Base-by-base conservation (phyloP, 2,797 vertebrate species). In the Chromobotia macracanthus region DNA sequence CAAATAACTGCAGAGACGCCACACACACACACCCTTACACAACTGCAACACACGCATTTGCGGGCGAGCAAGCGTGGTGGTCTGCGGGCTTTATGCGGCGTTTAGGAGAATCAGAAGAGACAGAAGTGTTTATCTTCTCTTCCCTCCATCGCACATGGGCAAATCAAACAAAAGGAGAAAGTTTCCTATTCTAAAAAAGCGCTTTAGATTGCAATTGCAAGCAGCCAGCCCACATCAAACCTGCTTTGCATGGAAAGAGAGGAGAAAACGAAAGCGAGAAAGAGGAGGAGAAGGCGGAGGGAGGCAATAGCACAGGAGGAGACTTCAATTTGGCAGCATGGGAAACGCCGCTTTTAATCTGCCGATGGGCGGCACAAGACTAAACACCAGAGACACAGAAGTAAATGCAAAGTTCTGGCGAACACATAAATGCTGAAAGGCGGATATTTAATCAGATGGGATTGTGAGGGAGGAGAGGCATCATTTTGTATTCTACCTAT, bases 311-410 rank as follows among this genome's bases (percentile, higher is more conserved):
- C 78, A 46, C 60, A 70, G 67, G 77, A 53, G 81, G 48, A 55
- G 55, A 44, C 75, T 80, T 76, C 66, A 77, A 84, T 87, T 86
- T 77, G 51, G 53, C 78, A 81, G 74, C 60, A 82, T 58, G 28
- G 79, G 83, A 77, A 76, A 77, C 65, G 85, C 71, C 82, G 79
- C 63, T 83, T 89, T 86, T 68, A 85, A 84, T 88, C 66, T 83
- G 23, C 56, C n/a, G 72, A 82, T 70, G 64, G 82, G 66, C 60
- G 48, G 81, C 44, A 74, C n/a, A 53, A 75, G 77, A 76, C 82
- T 90, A 83, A 89, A 77, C 82, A 79, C 55, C 79, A 25, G 69
- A 25, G 88, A 85, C 66, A 77, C 81, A 84, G 89, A 85, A 87
- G 82, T 83, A 87, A 81, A 89, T 85, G 72, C 28, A 18, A 67